phyloP scores from a whole-genome alignment of 1,140 invertebrate species.

The Whitmania pigra region DNA sequence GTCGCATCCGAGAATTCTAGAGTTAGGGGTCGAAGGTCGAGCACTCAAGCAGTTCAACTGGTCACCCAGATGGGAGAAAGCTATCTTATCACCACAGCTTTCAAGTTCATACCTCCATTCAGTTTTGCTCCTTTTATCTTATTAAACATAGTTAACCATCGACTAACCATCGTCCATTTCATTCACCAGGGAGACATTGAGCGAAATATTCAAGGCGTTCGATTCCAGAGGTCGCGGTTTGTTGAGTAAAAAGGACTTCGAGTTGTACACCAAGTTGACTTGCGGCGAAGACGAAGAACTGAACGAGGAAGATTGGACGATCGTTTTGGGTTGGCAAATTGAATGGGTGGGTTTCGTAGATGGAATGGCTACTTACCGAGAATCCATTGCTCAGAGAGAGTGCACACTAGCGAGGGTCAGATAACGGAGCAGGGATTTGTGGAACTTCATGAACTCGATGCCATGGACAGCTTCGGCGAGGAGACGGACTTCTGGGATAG shows the following conservation, averaged over 20 bases:
- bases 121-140: not conserved
- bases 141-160: not conserved
- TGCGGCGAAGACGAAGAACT: conserved; percentile 1
- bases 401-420: not conserved
- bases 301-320: not conserved
- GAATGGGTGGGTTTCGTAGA: not conserved
- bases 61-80: too few species aligned
- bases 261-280: conserved; percentile 5
- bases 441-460: not conserved
- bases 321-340: not conserved
- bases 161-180: not conserved
- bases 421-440: not conserved
- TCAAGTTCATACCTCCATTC: not conserved
- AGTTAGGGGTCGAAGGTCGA: too few species aligned
- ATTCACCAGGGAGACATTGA: not conserved
- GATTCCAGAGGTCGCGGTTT: not conserved
- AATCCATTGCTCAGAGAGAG: not conserved
- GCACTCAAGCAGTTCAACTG: too few species aligned
- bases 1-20: too few species aligned
- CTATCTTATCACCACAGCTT: too few species aligned
- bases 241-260: not conserved
- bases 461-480: not conserved
- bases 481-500: not conserved
- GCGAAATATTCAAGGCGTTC: not conserved
- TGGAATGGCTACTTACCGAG: too few species aligned